Percentiles rank a stretch among this genome's conserved stretches.
phyloP scores from a whole-genome alignment of 1,140 invertebrate species.

The Tribolium castaneum region DNA sequence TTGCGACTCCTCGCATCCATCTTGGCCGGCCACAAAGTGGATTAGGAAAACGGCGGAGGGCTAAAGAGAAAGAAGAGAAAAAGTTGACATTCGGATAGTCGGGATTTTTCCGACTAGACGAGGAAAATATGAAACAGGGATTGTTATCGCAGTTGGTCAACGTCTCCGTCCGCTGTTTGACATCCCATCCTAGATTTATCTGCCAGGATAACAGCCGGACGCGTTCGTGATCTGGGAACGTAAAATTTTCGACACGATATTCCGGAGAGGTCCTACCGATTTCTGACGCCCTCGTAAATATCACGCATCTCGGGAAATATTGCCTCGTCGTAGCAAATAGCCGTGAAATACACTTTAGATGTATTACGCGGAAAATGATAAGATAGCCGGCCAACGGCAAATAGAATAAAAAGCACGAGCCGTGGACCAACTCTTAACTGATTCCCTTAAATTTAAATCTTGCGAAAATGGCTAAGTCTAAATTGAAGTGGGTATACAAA shows the following conservation, averaged over 20 bases:
- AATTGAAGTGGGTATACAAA: too few species aligned
- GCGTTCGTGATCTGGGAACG: constrained; percentile 49
- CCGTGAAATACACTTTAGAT: constrained; percentile 34
- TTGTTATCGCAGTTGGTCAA: constrained; percentile 50
- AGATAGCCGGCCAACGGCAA: constrained; percentile 1
- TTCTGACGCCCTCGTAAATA: constrained; percentile 25
- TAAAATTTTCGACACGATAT: constrained; percentile 43
- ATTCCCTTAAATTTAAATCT: not conserved
- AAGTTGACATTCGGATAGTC: constrained; percentile 39
- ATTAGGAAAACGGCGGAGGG: constrained; percentile 34
- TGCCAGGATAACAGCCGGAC: constrained; percentile 50
- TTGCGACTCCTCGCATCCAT: constrained; percentile 29
- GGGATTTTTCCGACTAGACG: constrained; percentile 44
- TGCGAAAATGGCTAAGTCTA: not conserved
- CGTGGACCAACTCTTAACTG: not conserved
- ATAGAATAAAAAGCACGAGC: not conserved
- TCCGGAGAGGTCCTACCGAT: constrained; percentile 29
- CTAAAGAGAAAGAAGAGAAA: constrained; percentile 33
- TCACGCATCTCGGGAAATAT: constrained; percentile 24
- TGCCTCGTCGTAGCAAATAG: constrained; percentile 22
- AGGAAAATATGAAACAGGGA: constrained; percentile 52
- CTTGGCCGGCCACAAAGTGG: constrained; percentile 47
- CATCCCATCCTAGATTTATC: constrained; percentile 52
- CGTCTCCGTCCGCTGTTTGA: constrained; percentile 47
- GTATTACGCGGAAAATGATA: constrained; percentile 25